Percentiles rank a stretch among this genome's conserved stretches.
These are phyloP conservation scores for Vesta saturnalis DNA, from an alignment of 2,888 invertebrate genomes.

Conservation along the genomic window DNA sequence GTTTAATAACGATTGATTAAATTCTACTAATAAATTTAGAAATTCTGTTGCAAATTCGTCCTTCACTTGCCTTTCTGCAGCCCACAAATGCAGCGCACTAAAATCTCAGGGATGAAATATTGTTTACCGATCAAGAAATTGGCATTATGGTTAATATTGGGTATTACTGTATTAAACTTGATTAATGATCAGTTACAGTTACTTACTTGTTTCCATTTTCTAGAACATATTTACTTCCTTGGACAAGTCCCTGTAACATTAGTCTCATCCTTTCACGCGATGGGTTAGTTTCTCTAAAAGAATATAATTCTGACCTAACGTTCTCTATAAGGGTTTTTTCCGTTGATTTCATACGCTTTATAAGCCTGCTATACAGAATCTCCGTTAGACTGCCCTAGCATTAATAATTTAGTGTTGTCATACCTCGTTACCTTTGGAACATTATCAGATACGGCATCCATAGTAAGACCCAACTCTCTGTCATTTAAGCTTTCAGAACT, in stretches of 20 bases:
- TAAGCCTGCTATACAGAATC: too few relatives aligned
- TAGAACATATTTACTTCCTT: slow-evolving; percentile 30
- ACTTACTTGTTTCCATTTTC: slow-evolving; percentile 53
- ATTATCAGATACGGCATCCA: too few relatives aligned
- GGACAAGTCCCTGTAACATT: slow-evolving; percentile 50
- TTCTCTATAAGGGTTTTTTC: slow-evolving; percentile 40
- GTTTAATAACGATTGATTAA: slow-evolving; percentile 57
- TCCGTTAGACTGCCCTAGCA: too few relatives aligned
- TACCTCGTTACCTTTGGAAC: too few relatives aligned
- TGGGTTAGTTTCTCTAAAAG: slow-evolving; percentile 52
- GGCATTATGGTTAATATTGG: too few relatives aligned
- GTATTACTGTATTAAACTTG: too few relatives aligned
- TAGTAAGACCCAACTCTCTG: too few relatives aligned
- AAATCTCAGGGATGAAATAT: slow-evolving; percentile 23
- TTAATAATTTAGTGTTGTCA: too few relatives aligned
- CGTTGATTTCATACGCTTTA: too few relatives aligned
- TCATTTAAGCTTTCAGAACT: too few relatives aligned
- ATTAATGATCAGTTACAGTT: too few relatives aligned
- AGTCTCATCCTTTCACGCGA: slow-evolving; percentile 39
- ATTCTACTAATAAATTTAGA: slow-evolving; percentile 47
- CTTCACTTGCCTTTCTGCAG: slow-evolving; percentile 38
- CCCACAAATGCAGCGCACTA: slow-evolving; percentile 43
- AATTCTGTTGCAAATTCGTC: slow-evolving; percentile 44
- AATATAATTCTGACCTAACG: slow-evolving; percentile 47
- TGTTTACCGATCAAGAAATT: too few relatives aligned